phyloP scores from a whole-genome alignment of 2,113 vertebrate genomes.

The Strix aluco region DNA sequence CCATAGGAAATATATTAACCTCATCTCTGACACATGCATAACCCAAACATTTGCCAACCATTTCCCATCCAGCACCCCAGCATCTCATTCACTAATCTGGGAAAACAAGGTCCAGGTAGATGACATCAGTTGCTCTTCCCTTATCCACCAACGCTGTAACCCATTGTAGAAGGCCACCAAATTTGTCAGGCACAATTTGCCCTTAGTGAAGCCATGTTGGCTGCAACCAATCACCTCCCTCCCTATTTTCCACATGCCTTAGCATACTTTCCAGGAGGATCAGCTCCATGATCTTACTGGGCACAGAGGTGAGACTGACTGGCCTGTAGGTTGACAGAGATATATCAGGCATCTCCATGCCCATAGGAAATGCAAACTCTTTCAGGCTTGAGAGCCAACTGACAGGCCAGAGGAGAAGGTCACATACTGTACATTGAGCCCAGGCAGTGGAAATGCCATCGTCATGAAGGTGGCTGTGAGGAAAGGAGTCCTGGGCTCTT shows the following conservation, averaged over 20 bases:
- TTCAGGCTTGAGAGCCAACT: neutral
- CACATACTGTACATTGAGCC: slow-evolving; percentile 23
- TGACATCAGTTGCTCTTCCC: too few species aligned
- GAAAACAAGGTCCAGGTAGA: too few species aligned
- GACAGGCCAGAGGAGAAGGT: slow-evolving; percentile 27
- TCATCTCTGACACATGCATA: neutral
- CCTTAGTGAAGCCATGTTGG: too few species aligned
- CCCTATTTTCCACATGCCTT: too few species aligned
- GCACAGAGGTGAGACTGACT: too few species aligned
- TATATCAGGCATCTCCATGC: neutral
- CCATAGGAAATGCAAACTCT: slow-evolving; percentile 24
- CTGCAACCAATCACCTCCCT: too few species aligned
- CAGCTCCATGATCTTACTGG: too few species aligned
- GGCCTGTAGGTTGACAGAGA: neutral
- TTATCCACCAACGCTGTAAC: too few species aligned
- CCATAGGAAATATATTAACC: neutral
- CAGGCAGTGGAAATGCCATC: neutral
- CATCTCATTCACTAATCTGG: neutral
- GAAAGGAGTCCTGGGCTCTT: neutral
- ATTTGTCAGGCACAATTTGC: too few species aligned
- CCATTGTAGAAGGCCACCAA: too few species aligned
- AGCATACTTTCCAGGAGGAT: too few species aligned
- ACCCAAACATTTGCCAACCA: neutral
- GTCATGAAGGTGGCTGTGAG: neutral
- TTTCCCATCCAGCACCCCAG: neutral